Percentiles rank a stretch among this genome's conserved stretches.
Conservation (phyloP, 1,140 invertebrate species). For the Trissolcus basalis region DNA sequence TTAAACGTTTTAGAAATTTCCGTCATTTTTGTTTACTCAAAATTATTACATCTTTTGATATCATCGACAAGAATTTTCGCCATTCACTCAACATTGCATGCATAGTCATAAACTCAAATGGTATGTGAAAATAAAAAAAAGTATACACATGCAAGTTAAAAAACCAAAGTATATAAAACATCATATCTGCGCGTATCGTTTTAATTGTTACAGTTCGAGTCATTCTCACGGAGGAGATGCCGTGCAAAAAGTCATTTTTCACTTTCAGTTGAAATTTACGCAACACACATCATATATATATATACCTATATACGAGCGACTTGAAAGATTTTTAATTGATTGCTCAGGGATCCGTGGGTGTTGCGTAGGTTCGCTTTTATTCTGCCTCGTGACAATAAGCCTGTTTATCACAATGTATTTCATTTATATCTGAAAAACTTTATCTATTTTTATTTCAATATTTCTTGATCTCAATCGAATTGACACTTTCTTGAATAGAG, state of each 20-base stretch:
- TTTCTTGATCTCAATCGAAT: neutral
- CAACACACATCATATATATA: too few species aligned
- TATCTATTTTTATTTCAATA: neutral
- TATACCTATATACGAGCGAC: too few species aligned
- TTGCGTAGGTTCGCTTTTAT: slow-evolving; percentile 43
- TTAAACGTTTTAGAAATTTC: neutral
- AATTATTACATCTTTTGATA: too few species aligned
- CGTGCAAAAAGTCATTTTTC: slow-evolving; percentile 16
- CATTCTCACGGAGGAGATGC: neutral
- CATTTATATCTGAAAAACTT: slow-evolving; percentile 13
- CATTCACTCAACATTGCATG: too few species aligned
- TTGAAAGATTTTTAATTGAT: slow-evolving; percentile 48
- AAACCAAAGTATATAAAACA: too few species aligned
- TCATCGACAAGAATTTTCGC: too few species aligned
- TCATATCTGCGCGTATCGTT: neutral
- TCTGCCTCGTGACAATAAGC: slow-evolving; percentile 37
- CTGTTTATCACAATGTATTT: slow-evolving; percentile 24
- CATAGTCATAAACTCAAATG: too few species aligned
- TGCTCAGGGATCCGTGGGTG: slow-evolving; percentile 34
- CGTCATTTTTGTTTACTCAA: too few species aligned
- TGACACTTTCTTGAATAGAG: neutral
- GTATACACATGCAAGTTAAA: too few species aligned
- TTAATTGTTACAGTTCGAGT: slow-evolving; percentile 6
- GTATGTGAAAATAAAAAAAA: neutral
- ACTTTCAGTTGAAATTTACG: slow-evolving; percentile 51